phyloP scores from a whole-genome alignment of 2,113 vertebrate genomes.

The Hemibagrus wyckioides region DNA sequence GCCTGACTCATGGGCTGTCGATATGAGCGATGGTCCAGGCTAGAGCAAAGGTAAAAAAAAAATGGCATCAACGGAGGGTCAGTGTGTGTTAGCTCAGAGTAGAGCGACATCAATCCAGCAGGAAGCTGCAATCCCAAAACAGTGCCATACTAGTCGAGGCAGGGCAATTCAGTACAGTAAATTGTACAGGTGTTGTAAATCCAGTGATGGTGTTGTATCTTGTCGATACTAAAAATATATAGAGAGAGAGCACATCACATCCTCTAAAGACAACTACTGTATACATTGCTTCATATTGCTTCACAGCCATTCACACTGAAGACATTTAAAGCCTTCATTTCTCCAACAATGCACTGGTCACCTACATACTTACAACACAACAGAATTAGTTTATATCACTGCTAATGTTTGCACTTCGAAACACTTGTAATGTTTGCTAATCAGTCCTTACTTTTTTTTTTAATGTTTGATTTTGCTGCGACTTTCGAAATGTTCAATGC shows the following conservation, averaged over 20 bases:
- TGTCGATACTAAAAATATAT: too few relatives aligned
- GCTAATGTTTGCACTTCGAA: background rate
- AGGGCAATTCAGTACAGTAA: background rate
- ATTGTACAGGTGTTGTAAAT: background rate
- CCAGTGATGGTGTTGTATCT: background rate
- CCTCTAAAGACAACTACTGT: background rate
- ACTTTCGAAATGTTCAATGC: too few relatives aligned
- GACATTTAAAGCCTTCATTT: background rate
- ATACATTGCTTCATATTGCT: background rate
- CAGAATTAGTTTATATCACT: background rate
- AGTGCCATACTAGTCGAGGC: background rate
- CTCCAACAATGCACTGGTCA: background rate
- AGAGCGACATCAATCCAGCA: background rate
- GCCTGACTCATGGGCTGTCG: background rate
- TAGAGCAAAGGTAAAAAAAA: background rate
- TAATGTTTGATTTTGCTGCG: too few relatives aligned
- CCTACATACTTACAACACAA: background rate
- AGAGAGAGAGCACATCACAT: background rate
- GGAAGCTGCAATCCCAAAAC: background rate
- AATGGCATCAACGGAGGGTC: background rate
- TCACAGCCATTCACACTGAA: too few relatives aligned
- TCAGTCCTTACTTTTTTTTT: too few relatives aligned
- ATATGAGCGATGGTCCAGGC: slow-evolving; percentile 5
- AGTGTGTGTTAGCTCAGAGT: background rate
- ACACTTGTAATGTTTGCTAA: background rate